These are phyloP conservation scores for Hexactinellida sp. DNA, from an alignment of 37 sponge, comb jelly and placozoan genomes.

Conservation along the genomic window DNA sequence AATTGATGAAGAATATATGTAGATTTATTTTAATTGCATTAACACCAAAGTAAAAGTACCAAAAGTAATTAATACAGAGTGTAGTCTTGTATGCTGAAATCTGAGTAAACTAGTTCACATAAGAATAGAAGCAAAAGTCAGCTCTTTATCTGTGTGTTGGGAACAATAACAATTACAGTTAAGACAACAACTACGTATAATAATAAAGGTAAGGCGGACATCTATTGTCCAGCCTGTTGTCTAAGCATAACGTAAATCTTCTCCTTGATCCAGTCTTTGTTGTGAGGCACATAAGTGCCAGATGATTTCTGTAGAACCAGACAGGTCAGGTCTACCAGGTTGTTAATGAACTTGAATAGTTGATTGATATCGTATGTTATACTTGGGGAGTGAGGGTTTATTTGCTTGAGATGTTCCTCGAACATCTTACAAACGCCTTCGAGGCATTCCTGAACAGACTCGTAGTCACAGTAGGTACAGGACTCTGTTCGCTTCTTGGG, in stretches of 20 bases:
- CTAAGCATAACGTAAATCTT: constrained; percentile 82
- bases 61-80: too few species aligned
- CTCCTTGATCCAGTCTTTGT: constrained; percentile 95
- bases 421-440: constrained; percentile 98
- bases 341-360: constrained; percentile 86
- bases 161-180: not conserved
- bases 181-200: not conserved
- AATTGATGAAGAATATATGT: too few species aligned
- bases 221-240: constrained; percentile 55
- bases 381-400: constrained; percentile 67
- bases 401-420: constrained; percentile 88
- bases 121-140: too few species aligned
- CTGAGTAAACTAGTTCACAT: too few species aligned
- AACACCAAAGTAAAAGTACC: too few species aligned
- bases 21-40: too few species aligned
- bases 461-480: constrained; percentile 89
- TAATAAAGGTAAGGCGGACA: not conserved
- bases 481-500: constrained; percentile 60
- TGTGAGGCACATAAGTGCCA: constrained; percentile 65
- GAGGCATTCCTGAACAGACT: constrained; percentile 71
- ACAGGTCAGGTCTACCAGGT: constrained; percentile 75
- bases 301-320: constrained; percentile 72
- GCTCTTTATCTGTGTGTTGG: too few species aligned
- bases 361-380: constrained; percentile 97
- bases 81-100: too few species aligned